Base-by-base conservation (phyloP, 2,113 vertebrate genomes). In the Artemisiospiza belli region DNA sequence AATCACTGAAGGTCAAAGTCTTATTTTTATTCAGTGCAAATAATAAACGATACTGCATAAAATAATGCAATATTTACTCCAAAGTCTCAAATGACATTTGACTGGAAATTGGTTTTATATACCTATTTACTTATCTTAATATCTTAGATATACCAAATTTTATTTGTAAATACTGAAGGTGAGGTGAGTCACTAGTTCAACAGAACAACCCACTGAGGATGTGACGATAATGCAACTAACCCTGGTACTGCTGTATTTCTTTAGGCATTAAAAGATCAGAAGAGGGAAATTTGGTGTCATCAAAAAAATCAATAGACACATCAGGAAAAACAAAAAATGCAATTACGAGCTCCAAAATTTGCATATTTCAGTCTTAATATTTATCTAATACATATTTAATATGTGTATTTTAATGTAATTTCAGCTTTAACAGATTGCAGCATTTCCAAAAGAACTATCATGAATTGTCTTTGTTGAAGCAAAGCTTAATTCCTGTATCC, bases 1-100 rank as follows among this genome's bases (percentile, higher is more conserved):
- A 58, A 58, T 90, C 79, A 85, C 61, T 96, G 93, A 97, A 97
- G 96, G 97, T 96, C 93, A 95, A 86, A 96, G 62, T 93, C 97
- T 94, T 77, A 55, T 76, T 90, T 93, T 95, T 82, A 90, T 96
- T 77, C 25, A 51, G 58, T 47, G 58, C 88, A 97, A 97, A 95
- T 93, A 94, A 92, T 85, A 96, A 94, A 84, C 11, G 46, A 84
- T 41, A 74, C 44, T 25, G n/a, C 31, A 44, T 73, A 55, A 68
- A 76, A 62, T 90, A 94, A 95, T 88, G 73, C n/a, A 91, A 62
- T 89, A 90, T 96, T 96, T 96, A 92, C 88, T 92, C 43, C 57
- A 57, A 85, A 92, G 88, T 79, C 87, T 89, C 88, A 94, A 41
- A 57, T n/a, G 27, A 16, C 61, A 85, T 93, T 94, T 96, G 90